Conservation (phyloP, 2,797 vertebrate genomes). For the Sebastes trivittatus region DNA sequence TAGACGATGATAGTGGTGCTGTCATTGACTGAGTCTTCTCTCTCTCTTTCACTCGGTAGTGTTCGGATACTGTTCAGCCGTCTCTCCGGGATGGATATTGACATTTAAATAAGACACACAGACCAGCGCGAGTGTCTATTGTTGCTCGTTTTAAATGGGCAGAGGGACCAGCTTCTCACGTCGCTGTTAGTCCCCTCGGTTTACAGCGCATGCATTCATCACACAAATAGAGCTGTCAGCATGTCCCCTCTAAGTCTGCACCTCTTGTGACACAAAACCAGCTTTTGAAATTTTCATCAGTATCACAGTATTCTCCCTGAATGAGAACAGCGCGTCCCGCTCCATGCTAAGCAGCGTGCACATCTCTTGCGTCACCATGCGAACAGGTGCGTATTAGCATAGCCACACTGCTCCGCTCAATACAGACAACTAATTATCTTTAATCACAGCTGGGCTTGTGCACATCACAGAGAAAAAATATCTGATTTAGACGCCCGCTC, state of each 20-base stretch:
- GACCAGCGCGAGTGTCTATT: background rate
- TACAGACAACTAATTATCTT: conserved; percentile 55
- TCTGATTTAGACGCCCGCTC: conserved; percentile 28
- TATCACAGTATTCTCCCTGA: conserved; percentile 6
- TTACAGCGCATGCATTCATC: conserved; percentile 19
- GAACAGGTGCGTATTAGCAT: conserved; percentile 68
- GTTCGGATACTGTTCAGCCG: background rate
- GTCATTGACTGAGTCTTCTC: conserved; percentile 30
- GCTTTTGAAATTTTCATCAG: conserved; percentile 26
- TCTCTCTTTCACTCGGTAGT: conserved; percentile 8
- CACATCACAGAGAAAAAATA: conserved; percentile 25
- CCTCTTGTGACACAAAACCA: conserved; percentile 31
- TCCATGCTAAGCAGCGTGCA: background rate
- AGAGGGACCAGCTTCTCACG: conserved; percentile 4
- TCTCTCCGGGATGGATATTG: conserved; percentile 32
- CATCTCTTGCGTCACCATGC: conserved; percentile 1
- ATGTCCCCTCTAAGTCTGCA: conserved; percentile 16
- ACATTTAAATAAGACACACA: conserved; percentile 38
- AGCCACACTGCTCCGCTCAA: conserved; percentile 25
- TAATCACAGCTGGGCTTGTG: conserved; percentile 47
- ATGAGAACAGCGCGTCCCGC: background rate
- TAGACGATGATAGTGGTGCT: background rate
- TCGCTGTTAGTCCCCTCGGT: background rate
- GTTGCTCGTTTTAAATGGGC: conserved; percentile 21
- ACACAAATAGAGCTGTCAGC: conserved; percentile 31